Percentiles rank a stretch among this genome's conserved stretches.
Conservation (phyloP, 2,113 vertebrate species). For the Callopanchax toddi region DNA sequence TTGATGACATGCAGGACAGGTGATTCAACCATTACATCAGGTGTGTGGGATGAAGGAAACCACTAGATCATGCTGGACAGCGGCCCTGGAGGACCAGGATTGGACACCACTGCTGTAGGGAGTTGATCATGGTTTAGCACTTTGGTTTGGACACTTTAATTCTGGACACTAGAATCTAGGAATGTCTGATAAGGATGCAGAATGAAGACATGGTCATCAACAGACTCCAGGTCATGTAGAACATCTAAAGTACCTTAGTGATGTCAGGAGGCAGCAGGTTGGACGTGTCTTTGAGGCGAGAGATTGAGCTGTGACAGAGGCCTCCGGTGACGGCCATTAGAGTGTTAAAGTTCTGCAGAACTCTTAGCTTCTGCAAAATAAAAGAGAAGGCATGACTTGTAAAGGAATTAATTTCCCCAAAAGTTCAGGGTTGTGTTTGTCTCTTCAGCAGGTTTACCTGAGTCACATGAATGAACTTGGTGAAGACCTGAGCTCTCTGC, state of each 20-base stretch:
- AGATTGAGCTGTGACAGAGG: constrained; percentile 91
- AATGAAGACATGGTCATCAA: no score
- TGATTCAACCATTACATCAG: no score
- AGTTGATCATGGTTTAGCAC: no score
- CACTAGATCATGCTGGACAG: no score
- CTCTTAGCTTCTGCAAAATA: constrained; percentile 80
- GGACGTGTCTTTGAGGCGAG: constrained; percentile 90
- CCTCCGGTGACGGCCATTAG: constrained; percentile 92
- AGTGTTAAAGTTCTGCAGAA: constrained; percentile 92
- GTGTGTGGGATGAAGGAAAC: no score
- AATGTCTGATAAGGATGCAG: not conserved
- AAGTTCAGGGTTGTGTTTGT: not conserved
- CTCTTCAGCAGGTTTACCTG: constrained; percentile 77
- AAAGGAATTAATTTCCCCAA: not conserved
- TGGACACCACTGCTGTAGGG: no score
- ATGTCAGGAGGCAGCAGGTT: constrained; percentile 86
- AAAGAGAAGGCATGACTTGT: not conserved
- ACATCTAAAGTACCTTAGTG: constrained; percentile 82
- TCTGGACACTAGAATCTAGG: no score
- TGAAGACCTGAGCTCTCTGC: constrained; percentile 91
- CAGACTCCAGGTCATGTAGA: constrained; percentile 1
- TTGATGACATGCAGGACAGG: no score
- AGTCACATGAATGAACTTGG: constrained; percentile 90
- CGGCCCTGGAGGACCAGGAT: no score
- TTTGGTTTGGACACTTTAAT: no score